These are phyloP conservation scores for Eilema sororculum DNA, from an alignment of 2,888 invertebrate species.

Conservation along the genomic window DNA sequence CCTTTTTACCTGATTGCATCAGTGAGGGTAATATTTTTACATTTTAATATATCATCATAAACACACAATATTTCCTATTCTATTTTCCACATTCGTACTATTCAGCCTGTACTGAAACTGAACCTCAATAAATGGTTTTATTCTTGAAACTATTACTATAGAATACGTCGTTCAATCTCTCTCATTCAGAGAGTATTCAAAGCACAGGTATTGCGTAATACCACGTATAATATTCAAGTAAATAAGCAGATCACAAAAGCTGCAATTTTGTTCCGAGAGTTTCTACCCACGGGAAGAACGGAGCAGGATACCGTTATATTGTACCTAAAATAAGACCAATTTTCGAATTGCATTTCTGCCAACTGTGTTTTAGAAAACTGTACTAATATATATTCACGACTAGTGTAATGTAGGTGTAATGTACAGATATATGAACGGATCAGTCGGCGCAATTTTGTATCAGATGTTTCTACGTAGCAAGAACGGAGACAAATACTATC, in stretches of 20 bases:
- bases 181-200: no score
- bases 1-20: no score
- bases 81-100: no score
- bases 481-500: no score
- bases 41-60: no score
- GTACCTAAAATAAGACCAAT: neutral
- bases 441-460: no score
- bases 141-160: neutral
- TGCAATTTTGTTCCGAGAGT: neutral
- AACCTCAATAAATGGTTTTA: neutral
- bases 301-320: neutral
- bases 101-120: neutral
- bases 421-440: no score
- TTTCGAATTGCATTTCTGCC: neutral
- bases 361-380: neutral
- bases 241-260: constrained; percentile 5
- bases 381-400: no score
- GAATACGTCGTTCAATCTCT: neutral
- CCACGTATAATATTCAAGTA: neutral
- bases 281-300: neutral
- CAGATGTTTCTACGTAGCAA: no score
- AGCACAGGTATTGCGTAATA: neutral
- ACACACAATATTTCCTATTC: no score
- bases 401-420: no score
- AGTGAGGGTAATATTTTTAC: no score